phyloP scores from a whole-genome alignment of 2,797 vertebrate species.

The Naso thynnoides region DNA sequence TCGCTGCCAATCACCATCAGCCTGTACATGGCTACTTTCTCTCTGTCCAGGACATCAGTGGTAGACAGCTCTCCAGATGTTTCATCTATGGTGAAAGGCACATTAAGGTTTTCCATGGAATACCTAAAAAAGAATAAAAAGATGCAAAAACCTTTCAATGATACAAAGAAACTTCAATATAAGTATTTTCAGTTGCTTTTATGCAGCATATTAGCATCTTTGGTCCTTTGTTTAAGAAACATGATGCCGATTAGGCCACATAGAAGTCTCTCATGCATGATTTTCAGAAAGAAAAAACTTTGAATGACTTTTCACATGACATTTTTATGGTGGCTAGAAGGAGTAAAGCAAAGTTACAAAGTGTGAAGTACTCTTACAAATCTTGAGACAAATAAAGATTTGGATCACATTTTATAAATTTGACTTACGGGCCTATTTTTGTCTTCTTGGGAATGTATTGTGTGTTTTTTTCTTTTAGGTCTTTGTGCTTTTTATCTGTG shows the following conservation, averaged over 20 bases:
- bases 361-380: no score
- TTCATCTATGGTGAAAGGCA: conserved; percentile 81
- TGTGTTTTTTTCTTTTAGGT: no score
- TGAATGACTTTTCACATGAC: neutral
- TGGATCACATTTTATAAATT: no score
- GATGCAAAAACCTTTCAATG: neutral
- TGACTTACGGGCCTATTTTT: no score
- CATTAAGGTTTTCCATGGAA: conserved; percentile 69
- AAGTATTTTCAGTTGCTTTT: neutral
- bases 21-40: conserved; percentile 72
- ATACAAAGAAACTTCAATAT: neutral
- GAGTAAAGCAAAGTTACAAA: no score
- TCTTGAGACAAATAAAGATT: no score
- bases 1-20: conserved; percentile 78
- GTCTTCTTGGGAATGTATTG: no score
- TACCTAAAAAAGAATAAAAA: conserved; percentile 71
- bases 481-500: no score
- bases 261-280: neutral
- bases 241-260: neutral
- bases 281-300: neutral
- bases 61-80: conserved; percentile 82
- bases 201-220: neutral
- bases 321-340: no score
- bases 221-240: neutral
- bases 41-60: conserved; percentile 79